Evolutionary conservation across 2,888 invertebrate genomes (phyloP).

Genomic region (Plebejus anna): DNA sequence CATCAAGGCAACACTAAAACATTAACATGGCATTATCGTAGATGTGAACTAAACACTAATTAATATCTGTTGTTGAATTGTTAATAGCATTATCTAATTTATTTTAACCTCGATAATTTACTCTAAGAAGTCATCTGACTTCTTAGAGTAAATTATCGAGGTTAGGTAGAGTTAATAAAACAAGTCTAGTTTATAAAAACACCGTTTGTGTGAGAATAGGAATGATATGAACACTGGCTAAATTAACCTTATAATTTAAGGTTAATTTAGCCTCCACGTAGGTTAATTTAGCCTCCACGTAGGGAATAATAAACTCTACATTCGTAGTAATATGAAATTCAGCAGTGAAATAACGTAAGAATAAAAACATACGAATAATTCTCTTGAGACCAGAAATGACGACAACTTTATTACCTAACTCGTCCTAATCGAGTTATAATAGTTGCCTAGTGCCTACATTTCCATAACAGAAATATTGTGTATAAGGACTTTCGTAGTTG

Average conservation of each 20-base stretch:
- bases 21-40: background rate
- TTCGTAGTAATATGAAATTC: background rate
- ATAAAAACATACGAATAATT: background rate
- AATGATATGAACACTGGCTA: background rate
- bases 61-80: background rate
- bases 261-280: background rate
- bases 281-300: background rate
- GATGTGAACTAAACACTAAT: background rate
- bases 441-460: background rate
- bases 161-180: background rate
- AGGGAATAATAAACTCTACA: background rate
- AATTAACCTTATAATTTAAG: background rate
- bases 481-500: background rate
- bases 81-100: background rate
- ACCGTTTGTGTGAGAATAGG: background rate
- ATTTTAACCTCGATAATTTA: too few species aligned
- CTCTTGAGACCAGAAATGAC: background rate
- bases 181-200: background rate
- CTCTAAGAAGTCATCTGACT: too few species aligned
- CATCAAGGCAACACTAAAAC: background rate
- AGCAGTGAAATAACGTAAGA: background rate
- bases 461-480: slow-evolving; percentile 2
- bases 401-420: background rate
- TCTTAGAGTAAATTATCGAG: background rate
- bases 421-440: background rate